Conservation (phyloP, 2,797 vertebrate genomes). For the Acrossocheilus wenchowensis region DNA sequence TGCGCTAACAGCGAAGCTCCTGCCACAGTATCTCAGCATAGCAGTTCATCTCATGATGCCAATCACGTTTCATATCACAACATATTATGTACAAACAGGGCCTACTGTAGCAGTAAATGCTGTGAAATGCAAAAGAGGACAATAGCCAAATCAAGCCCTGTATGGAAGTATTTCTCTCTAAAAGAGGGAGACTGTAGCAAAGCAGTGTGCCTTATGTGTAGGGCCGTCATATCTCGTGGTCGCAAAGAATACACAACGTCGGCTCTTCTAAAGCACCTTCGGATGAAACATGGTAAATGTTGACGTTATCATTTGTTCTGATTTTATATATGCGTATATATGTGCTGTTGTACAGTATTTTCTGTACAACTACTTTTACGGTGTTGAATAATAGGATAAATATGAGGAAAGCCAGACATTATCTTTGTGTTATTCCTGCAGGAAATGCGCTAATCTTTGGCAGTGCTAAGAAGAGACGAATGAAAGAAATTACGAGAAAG, state of each 20-base stretch:
- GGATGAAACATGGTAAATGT: slow-evolving; percentile 64
- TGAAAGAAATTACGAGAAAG: slow-evolving; percentile 33
- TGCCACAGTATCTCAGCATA: slow-evolving; percentile 8
- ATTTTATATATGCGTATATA: not conserved
- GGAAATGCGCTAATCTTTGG: slow-evolving; percentile 28
- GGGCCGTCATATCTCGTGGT: slow-evolving; percentile 58
- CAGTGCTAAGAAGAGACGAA: slow-evolving; percentile 21
- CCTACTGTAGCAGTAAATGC: slow-evolving; percentile 56
- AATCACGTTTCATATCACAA: slow-evolving; percentile 20
- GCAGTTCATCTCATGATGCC: slow-evolving; percentile 8
- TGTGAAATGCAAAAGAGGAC: slow-evolving; percentile 62
- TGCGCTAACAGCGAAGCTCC: not conserved
- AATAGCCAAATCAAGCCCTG: slow-evolving; percentile 58
- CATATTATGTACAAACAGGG: slow-evolving; percentile 57
- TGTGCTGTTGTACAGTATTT: not conserved
- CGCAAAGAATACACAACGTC: slow-evolving; percentile 63
- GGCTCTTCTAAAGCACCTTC: slow-evolving; percentile 59
- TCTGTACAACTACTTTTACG: not conserved
- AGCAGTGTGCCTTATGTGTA: slow-evolving; percentile 61
- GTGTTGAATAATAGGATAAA: not conserved
- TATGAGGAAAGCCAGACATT: slow-evolving; percentile 3
- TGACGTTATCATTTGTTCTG: slow-evolving; percentile 24
- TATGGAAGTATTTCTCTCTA: slow-evolving; percentile 62
- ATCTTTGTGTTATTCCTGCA: slow-evolving; percentile 40
- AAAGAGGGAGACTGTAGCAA: slow-evolving; percentile 62